These are phyloP conservation scores for Hippocampus barbouri DNA, from an alignment of 2,113 vertebrate genomes.

Conservation along the genomic window DNA sequence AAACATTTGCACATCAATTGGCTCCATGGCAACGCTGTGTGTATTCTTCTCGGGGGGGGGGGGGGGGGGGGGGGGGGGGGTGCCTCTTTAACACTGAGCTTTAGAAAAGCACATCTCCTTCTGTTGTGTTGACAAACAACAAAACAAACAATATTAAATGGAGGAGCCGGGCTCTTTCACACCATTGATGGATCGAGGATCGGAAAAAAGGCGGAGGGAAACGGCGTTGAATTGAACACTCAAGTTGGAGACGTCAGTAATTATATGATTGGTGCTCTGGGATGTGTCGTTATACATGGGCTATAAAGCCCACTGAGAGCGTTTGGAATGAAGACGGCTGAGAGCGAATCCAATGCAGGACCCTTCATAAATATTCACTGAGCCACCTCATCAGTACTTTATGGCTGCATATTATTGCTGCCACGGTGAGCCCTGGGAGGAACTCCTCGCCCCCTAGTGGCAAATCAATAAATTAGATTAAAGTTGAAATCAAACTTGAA, in stretches of 20 bases:
- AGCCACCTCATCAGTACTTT: constrained; percentile 54
- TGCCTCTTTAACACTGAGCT: constrained; percentile 75
- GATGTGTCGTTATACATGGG: constrained; percentile 52
- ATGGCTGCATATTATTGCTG: constrained; percentile 50
- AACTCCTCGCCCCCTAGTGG: constrained; percentile 71
- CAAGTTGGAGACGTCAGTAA: constrained; percentile 55
- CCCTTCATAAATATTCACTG: constrained; percentile 57
- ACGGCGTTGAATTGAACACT: constrained; percentile 58
- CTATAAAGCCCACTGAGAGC: constrained; percentile 49
- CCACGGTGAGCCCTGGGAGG: constrained; percentile 37
- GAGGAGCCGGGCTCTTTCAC: constrained; percentile 69
- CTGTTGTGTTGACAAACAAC: constrained; percentile 79
- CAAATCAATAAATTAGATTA: constrained; percentile 29
- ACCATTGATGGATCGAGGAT: constrained; percentile 68
- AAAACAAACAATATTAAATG: constrained; percentile 77
- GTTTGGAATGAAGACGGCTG: constrained; percentile 51
- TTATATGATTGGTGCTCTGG: constrained; percentile 59
- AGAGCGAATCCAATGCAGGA: constrained; percentile 50
- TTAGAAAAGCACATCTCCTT: constrained; percentile 76
- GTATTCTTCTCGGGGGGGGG: constrained; percentile 65
- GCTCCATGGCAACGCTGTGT: constrained; percentile 74
- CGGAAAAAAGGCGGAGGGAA: constrained; percentile 48
- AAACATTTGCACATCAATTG: constrained; percentile 80
- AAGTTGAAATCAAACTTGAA: constrained; percentile 26
- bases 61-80: constrained; percentile 39